Evolutionary conservation across 2,113 vertebrate genomes (phyloP).

Genomic region (Pardalotus punctatus): DNA sequence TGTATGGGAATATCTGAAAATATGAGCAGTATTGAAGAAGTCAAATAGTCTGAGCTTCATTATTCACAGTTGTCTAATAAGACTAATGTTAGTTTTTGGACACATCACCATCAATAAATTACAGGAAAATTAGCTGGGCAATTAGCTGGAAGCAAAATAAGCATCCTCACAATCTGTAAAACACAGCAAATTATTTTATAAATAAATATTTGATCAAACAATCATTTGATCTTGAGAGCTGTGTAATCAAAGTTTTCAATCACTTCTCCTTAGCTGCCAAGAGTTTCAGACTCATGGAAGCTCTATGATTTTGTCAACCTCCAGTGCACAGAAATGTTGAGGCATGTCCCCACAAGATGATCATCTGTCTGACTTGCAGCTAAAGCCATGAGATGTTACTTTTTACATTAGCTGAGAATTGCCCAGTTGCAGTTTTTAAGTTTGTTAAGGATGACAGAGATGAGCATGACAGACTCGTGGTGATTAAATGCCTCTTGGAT

Average conservation of each 20-base stretch:
- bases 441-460: constrained; percentile 54
- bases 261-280: constrained; percentile 23
- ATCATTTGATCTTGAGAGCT: constrained; percentile 16
- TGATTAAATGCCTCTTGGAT: constrained; percentile 56
- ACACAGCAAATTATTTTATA: not conserved
- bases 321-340: constrained; percentile 32
- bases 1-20: not conserved
- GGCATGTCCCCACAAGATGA: constrained; percentile 55
- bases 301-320: constrained; percentile 37
- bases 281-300: not conserved
- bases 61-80: not conserved
- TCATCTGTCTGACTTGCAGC: constrained; percentile 42
- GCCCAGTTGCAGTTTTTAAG: constrained; percentile 57
- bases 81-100: not conserved
- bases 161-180: not conserved
- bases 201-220: constrained; percentile 25
- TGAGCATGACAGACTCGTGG: constrained; percentile 1
- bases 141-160: constrained; percentile 42
- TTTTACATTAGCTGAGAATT: constrained; percentile 50
- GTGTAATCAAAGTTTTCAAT: constrained; percentile 39
- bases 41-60: not conserved
- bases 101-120: not conserved
- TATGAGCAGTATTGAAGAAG: not conserved
- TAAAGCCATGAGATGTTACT: constrained; percentile 48
- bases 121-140: constrained; percentile 13